phyloP scores from a whole-genome alignment of 1,140 invertebrate genomes.

The Papilio helenus region DNA sequence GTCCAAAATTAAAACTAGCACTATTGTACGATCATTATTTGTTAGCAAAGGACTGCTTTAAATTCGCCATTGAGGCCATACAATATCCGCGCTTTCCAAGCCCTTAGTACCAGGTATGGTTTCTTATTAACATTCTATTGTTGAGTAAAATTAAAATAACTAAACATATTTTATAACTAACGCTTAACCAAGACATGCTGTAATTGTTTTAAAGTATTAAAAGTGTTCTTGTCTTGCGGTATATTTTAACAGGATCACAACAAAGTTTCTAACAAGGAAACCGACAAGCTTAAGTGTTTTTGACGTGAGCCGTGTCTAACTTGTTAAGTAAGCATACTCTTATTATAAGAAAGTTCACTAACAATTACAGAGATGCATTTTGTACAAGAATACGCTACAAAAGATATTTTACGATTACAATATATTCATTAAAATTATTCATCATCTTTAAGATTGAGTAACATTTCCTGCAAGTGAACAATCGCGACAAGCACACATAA shows the following conservation, averaged over 20 bases:
- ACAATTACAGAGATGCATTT: neutral
- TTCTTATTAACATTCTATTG: neutral
- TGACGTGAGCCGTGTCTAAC: neutral
- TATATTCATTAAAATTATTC: neutral
- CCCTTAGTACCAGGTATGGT: neutral
- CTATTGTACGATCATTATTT: neutral
- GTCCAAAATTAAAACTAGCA: neutral
- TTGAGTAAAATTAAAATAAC: neutral
- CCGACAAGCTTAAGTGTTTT: slow-evolving; percentile 16
- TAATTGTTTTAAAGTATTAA: neutral
- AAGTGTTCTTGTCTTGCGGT: neutral
- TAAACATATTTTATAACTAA: neutral
- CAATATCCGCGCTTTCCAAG: neutral
- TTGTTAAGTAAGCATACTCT: slow-evolving; percentile 1
- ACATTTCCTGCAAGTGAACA: slow-evolving; percentile 30
- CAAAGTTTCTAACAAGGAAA: slow-evolving; percentile 10
- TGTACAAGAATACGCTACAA: neutral
- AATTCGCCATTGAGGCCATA: neutral
- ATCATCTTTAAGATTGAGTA: neutral
- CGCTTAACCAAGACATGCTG: neutral
- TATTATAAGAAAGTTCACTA: neutral
- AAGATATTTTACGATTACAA: neutral
- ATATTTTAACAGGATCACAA: neutral
- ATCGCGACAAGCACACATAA: slow-evolving; percentile 11
- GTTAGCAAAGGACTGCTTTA: neutral